phyloP scores from a whole-genome alignment of 2,113 vertebrate genomes.

The Trinectes maculatus region DNA sequence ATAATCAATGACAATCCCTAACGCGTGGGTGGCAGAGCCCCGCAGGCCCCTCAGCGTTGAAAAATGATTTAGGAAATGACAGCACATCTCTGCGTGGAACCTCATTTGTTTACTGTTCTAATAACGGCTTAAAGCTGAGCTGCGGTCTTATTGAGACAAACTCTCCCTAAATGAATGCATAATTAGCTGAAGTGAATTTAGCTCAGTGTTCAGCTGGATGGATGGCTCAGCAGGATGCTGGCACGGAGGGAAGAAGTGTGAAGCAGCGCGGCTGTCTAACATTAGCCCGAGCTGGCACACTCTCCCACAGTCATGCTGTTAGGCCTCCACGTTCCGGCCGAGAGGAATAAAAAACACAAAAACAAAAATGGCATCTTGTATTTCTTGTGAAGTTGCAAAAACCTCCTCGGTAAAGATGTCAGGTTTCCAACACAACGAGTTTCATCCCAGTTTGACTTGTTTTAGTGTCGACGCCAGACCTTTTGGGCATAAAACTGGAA shows the following conservation, averaged over 20 bases:
- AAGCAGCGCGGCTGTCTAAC: slow-evolving; percentile 42
- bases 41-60: slow-evolving; percentile 18
- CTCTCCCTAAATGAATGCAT: slow-evolving; percentile 37
- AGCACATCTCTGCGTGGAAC: slow-evolving; percentile 37
- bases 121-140: slow-evolving; percentile 26
- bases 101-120: slow-evolving; percentile 50
- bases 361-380: background rate
- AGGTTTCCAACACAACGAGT: too few species aligned
- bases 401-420: background rate
- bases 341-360: background rate
- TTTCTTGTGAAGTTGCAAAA: background rate
- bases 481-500: too few species aligned
- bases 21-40: slow-evolving; percentile 38
- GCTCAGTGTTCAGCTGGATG: slow-evolving; percentile 33
- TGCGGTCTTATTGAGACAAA: slow-evolving; percentile 37
- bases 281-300: slow-evolving; percentile 51
- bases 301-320: slow-evolving; percentile 40
- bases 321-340: slow-evolving; percentile 7
- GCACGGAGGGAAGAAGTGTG: slow-evolving; percentile 31
- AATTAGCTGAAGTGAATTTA: slow-evolving; percentile 48
- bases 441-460: too few species aligned
- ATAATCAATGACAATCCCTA: slow-evolving; percentile 56
- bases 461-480: too few species aligned
- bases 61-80: slow-evolving; percentile 47
- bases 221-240: slow-evolving; percentile 55